phyloP scores from a whole-genome alignment of 2,113 vertebrate genomes.

The Ophthalmolycus amberensis region DNA sequence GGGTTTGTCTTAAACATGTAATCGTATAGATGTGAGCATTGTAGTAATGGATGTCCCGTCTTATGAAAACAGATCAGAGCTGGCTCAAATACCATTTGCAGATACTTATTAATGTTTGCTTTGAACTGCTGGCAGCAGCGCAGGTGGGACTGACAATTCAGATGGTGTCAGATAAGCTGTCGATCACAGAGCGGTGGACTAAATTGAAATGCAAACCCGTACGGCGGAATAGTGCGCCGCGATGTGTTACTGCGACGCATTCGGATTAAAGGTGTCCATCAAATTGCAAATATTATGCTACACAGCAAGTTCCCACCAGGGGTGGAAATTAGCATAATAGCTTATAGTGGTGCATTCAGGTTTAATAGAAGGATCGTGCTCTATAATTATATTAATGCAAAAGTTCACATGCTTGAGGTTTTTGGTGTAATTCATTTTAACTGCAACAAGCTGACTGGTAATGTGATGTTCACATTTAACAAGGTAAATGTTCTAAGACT shows the following conservation, averaged over 20 bases:
- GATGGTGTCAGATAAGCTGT: constrained; percentile 59
- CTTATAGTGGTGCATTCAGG: constrained; percentile 27
- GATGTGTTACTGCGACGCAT: constrained; percentile 22
- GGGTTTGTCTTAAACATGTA: constrained; percentile 47
- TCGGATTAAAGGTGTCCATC: constrained; percentile 54
- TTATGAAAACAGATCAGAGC: constrained; percentile 47
- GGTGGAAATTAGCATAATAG: constrained; percentile 45
- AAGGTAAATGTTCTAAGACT: constrained; percentile 24
- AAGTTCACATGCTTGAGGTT: constrained; percentile 26
- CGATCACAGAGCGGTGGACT: constrained; percentile 18
- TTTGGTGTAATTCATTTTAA: constrained; percentile 28
- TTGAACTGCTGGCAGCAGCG: constrained; percentile 27
- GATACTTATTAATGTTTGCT: constrained; percentile 58
- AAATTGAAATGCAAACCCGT: constrained; percentile 51
- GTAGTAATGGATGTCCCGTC: constrained; percentile 31
- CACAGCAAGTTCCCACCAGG: constrained; percentile 12
- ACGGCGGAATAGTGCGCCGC: not conserved
- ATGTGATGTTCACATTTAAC: constrained; percentile 41
- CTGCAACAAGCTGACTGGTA: constrained; percentile 17
- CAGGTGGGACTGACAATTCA: constrained; percentile 40
- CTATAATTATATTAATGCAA: constrained; percentile 43
- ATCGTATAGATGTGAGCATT: constrained; percentile 26
- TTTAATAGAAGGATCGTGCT: constrained; percentile 20
- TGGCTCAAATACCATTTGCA: constrained; percentile 51
- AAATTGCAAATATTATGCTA: constrained; percentile 54